phyloP scores from a whole-genome alignment of 2,888 invertebrate genomes.

The Cosmia pyralina region DNA sequence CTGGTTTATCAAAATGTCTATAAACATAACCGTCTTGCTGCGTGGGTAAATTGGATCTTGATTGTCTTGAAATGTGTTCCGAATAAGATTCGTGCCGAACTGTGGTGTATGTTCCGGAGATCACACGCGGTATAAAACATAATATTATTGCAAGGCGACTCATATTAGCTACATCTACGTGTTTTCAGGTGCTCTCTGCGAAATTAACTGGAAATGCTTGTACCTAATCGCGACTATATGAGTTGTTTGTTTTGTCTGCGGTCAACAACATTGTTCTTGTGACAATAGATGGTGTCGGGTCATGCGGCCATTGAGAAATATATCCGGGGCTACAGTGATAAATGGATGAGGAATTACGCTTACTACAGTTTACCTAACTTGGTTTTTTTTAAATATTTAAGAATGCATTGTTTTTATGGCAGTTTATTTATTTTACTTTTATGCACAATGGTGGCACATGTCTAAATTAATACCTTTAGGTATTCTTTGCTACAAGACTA shows the following conservation, averaged over 20 bases:
- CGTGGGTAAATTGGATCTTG: constrained; percentile 68
- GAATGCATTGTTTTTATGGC: background rate
- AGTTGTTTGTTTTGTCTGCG: constrained; percentile 77
- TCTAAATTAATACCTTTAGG: background rate
- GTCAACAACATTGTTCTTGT: constrained; percentile 76
- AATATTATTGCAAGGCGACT: constrained; percentile 70
- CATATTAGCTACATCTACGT: constrained; percentile 76
- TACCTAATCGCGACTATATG: constrained; percentile 80
- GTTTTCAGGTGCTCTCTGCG: constrained; percentile 64
- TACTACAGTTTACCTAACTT: constrained; percentile 49
- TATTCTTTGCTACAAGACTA: background rate
- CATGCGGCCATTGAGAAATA: constrained; percentile 78
- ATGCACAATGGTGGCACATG: background rate
- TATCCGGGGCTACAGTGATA: constrained; percentile 68
- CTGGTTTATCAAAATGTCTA: constrained; percentile 69
- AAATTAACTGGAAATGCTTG: constrained; percentile 77
- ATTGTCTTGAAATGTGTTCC: constrained; percentile 69
- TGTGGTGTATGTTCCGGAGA: constrained; percentile 67
- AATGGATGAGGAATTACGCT: constrained; percentile 58
- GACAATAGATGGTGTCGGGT: constrained; percentile 77
- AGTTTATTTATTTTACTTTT: background rate
- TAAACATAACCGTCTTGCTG: constrained; percentile 70
- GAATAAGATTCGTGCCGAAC: constrained; percentile 67
- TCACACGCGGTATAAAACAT: constrained; percentile 72
- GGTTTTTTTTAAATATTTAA: constrained; percentile 24